Evolutionary conservation across 2,888 invertebrate genomes (phyloP).

Genomic region (Agriopis aurantiaria): DNA sequence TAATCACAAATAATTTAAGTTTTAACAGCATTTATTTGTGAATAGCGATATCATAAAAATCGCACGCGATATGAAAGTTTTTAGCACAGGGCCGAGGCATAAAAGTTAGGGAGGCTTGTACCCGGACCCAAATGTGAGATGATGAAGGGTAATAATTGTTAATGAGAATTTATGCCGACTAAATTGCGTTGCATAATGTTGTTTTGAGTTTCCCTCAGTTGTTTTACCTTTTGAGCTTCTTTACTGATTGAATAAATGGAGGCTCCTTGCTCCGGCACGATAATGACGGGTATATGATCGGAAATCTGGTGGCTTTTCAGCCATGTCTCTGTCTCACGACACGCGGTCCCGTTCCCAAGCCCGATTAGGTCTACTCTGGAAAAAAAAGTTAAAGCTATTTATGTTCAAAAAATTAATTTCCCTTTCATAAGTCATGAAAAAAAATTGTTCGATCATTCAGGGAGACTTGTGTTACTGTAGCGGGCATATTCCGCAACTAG

Average conservation of each 20-base stretch:
- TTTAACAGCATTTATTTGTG: neutral
- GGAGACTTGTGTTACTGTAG: no score
- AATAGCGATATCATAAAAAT: neutral
- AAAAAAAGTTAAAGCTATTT: slow-evolving; percentile 53
- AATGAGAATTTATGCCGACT: no score
- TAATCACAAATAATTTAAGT: neutral
- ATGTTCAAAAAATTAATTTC: neutral
- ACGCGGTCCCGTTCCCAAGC: slow-evolving; percentile 96
- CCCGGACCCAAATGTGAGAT: no score
- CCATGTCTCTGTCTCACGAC: slow-evolving; percentile 94
- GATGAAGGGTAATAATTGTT: no score
- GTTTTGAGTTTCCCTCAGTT: neutral
- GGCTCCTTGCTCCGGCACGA: slow-evolving; percentile 96
- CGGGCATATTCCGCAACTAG: no score
- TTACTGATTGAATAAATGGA: slow-evolving; percentile 96
- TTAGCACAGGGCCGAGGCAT: no score
- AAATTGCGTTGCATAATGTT: neutral
- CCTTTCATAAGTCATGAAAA: neutral
- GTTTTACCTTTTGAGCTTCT: slow-evolving; percentile 89
- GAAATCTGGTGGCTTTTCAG: slow-evolving; percentile 83
- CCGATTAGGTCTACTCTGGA: slow-evolving; percentile 93
- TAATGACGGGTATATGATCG: slow-evolving; percentile 89
- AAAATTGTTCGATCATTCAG: no score
- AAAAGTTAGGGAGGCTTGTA: no score
- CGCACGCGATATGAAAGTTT: no score